phyloP scores from a whole-genome alignment of 2,888 invertebrate species.

The Drosophila meridiana region DNA sequence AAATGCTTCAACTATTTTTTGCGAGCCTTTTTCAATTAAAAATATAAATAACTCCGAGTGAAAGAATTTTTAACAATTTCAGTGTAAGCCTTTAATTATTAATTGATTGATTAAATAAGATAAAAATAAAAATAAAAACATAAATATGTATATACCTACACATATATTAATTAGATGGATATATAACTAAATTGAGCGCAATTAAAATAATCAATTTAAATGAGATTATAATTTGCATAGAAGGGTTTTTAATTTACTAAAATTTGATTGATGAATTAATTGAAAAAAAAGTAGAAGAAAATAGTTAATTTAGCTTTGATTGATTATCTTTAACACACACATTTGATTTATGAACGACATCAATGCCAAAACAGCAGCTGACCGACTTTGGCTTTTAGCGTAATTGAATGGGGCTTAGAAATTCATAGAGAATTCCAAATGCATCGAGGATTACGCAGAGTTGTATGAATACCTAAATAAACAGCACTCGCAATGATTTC shows the following conservation, averaged over 20 bases:
- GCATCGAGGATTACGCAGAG: background rate
- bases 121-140: background rate
- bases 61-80: constrained; percentile 1
- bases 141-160: background rate
- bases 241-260: background rate
- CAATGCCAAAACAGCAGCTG: background rate
- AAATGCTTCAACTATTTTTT: background rate
- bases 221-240: background rate
- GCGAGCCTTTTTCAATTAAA: background rate
- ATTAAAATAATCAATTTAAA: constrained; percentile 4
- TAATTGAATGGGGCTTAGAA: background rate
- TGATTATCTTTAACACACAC: background rate
- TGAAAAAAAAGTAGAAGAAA: background rate
- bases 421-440: background rate
- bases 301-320: background rate
- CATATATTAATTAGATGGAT: background rate
- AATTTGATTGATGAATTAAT: background rate
- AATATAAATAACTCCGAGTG: background rate
- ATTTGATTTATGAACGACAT: background rate
- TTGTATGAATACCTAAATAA: background rate
- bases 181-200: background rate
- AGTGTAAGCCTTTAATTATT: background rate
- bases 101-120: background rate
- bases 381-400: background rate
- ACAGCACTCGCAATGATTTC: background rate